Evolutionary conservation across 2,113 vertebrate species (phyloP), one percentile per base, ranked within the genome.

Genomic region (Sphaerodactylus townsendi): DNA sequence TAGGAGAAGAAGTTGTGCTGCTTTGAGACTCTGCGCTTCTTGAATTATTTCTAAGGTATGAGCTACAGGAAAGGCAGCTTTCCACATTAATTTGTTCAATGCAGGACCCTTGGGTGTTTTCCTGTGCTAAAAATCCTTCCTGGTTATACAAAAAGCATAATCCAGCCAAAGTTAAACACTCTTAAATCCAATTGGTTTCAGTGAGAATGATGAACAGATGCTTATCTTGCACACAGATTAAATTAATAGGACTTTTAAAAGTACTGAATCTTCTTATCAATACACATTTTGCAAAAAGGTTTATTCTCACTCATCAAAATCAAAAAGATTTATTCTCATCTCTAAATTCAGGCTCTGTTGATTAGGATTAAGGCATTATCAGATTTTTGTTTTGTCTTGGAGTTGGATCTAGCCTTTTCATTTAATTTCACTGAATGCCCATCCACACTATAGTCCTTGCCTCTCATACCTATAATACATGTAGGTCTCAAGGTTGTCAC

Each of bases 1-100:
- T 85, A 73, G 78, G 86, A 91, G 84, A 92, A 21, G 48, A 46
- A 85, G 90, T 86, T 88, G 33, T 64, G 44, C 90, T 93, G 90
- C 69, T 50, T 82, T 91, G 44, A 37, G 23, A 92, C 84, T 86
- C 35, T 84, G 68, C 90, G 93, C 89, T 91, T 50, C 35, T 28
- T 53, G 83, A 90, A 87, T 17, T 33, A 88, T 79, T 72, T 90
- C 79, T 81, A 73, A 77, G 56, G 68, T 53, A 59, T 82, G 86
- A 81, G 23, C 19, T 62, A 85, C 1, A 5, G 68, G 80, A 72
- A 81, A 81, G 77, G 81, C 9, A 14, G 41, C 44, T 86, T 85
- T 77, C 44, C 79, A 86, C 76, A 66, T 81, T 56, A 85, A 72
- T 81, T 71, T 70, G 14, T 76, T 83, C 46, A 65, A 81, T 82